These are phyloP conservation scores for Bombus affinis DNA, from an alignment of 1,140 invertebrate genomes.

Conservation along the genomic window DNA sequence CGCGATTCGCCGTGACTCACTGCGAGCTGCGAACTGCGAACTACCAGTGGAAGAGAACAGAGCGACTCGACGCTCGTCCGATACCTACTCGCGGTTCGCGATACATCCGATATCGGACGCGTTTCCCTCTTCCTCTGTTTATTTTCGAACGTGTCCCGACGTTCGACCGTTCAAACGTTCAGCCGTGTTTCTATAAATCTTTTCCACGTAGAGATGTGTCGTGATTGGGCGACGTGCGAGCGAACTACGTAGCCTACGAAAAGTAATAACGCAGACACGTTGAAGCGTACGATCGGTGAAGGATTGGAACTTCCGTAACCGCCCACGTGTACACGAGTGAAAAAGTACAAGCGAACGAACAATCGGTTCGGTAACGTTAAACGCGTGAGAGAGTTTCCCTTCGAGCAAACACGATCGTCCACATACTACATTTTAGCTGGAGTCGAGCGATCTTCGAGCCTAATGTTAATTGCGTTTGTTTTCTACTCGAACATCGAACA, in stretches of 20 bases:
- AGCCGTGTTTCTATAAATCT: no score
- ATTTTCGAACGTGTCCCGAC: background rate
- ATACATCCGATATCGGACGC: background rate
- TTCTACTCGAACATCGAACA: constrained; percentile 25
- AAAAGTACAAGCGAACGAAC: no score
- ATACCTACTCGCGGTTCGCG: background rate
- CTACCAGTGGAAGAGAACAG: no score
- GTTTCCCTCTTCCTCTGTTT: background rate
- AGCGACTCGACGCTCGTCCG: background rate
- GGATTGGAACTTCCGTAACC: no score
- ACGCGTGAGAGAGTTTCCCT: constrained; percentile 52
- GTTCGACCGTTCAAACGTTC: background rate
- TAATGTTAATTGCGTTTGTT: constrained; percentile 57
- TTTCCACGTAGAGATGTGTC: no score
- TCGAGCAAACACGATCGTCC: constrained; percentile 42
- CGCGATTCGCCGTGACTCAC: constrained; percentile 65
- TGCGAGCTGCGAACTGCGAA: constrained; percentile 22
- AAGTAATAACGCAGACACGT: no score
- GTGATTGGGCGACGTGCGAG: no score
- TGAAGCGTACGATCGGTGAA: no score
- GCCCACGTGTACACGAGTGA: no score
- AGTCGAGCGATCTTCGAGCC: background rate
- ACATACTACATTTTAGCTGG: constrained; percentile 1
- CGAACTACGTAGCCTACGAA: no score
- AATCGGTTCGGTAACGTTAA: constrained; percentile 37